Conservation (phyloP, 2,888 invertebrate genomes). For the Beris morrisii region DNA sequence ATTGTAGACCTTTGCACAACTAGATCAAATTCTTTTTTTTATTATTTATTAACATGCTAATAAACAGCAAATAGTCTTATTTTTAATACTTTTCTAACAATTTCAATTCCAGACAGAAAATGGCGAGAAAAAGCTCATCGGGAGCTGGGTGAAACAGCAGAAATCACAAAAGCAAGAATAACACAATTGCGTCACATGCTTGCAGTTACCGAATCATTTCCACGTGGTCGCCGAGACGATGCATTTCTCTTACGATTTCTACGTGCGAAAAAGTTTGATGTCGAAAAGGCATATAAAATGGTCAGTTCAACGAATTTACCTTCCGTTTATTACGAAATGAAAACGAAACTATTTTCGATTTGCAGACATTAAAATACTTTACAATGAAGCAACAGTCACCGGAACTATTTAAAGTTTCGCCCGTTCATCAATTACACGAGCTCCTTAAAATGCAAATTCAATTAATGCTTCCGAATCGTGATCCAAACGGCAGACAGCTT, state of each 20-base stretch:
- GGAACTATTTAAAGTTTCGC: constrained; percentile 54
- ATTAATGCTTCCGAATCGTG: constrained; percentile 53
- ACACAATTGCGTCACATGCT: constrained; percentile 36
- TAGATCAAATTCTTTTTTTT: too few species aligned
- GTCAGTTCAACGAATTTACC: constrained; percentile 42
- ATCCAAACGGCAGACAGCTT: constrained; percentile 54
- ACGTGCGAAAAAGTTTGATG: constrained; percentile 61
- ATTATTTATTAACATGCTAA: too few species aligned
- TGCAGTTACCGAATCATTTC: constrained; percentile 27
- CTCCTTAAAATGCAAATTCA: constrained; percentile 57
- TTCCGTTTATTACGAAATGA: neutral
- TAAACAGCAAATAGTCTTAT: too few species aligned
- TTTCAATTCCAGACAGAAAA: constrained; percentile 29
- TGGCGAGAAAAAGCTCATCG: constrained; percentile 40
- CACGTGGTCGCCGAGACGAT: constrained; percentile 58
- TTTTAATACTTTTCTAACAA: too few species aligned
- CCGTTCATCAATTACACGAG: constrained; percentile 50
- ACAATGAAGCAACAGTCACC: constrained; percentile 56
- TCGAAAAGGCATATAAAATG: constrained; percentile 56
- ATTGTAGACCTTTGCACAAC: too few species aligned
- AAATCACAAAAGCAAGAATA: constrained; percentile 33
- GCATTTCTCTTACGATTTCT: constrained; percentile 62
- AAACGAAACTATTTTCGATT: neutral
- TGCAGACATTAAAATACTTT: constrained; percentile 56
- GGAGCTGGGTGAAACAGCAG: constrained; percentile 38